These are phyloP conservation scores for Mycteria americana DNA, from an alignment of 2,797 vertebrate species.

Conservation along the genomic window DNA sequence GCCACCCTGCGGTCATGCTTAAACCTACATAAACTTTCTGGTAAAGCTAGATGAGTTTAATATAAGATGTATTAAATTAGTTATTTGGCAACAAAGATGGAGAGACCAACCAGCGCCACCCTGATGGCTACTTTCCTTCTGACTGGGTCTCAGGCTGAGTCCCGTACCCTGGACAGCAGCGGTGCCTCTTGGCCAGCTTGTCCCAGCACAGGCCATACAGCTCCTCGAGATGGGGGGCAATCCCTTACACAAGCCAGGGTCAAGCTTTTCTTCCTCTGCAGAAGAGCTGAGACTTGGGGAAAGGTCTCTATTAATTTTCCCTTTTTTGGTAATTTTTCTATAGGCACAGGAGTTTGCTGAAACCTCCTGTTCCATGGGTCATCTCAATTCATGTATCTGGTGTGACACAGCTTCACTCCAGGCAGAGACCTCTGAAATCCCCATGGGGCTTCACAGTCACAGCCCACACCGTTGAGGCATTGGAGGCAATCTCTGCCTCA, in stretches of 20 bases:
- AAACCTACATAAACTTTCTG: not conserved
- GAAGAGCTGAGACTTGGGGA: not conserved
- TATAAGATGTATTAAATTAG: not conserved
- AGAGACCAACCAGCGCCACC: not conserved
- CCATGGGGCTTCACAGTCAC: not conserved
- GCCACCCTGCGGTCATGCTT: not conserved
- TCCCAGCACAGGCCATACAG: not conserved
- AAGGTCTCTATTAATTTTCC: not conserved
- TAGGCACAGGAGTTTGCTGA: not conserved
- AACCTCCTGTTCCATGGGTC: not conserved
- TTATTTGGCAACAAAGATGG: not conserved
- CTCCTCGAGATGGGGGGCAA: not conserved
- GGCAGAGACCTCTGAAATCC: not conserved
- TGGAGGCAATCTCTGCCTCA: not conserved
- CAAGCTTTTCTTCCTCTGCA: not conserved
- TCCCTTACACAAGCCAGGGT: not conserved
- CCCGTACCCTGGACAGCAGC: not conserved
- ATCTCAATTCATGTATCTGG: not conserved
- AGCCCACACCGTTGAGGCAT: not conserved
- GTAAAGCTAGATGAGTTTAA: not conserved
- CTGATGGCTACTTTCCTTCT: not conserved
- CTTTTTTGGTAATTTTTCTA: not conserved
- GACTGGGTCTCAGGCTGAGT: not conserved
- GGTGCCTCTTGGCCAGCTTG: not conserved
- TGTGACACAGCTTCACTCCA: not conserved